Conservation (phyloP, 2,888 invertebrate species). For the Ormyrus thymus region DNA sequence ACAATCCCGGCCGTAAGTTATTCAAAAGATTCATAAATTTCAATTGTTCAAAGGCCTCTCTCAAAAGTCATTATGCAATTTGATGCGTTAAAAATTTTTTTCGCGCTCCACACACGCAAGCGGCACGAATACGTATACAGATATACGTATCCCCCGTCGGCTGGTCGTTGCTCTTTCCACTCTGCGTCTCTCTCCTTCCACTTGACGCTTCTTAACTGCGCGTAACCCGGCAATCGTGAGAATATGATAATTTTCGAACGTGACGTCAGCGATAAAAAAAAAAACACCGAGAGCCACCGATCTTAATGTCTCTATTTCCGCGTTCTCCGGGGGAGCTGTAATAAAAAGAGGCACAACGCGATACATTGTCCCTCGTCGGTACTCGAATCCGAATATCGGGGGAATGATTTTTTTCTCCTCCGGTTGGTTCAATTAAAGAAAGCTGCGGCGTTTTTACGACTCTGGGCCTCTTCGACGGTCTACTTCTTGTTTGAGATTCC, state of each 20-base stretch:
- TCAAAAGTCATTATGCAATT: slow-evolving; percentile 42
- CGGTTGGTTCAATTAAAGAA: slow-evolving; percentile 19
- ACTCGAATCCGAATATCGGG: background rate
- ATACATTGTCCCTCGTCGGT: slow-evolving; percentile 25
- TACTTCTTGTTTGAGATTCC: background rate
- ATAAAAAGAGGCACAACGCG: slow-evolving; percentile 17
- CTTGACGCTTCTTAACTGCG: slow-evolving; percentile 34
- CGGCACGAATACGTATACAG: background rate
- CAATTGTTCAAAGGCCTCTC: slow-evolving; percentile 22
- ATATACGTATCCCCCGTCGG: background rate
- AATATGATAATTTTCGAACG: slow-evolving; percentile 35
- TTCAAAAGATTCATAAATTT: slow-evolving; percentile 42
- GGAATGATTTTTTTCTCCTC: background rate
- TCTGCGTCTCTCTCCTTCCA: slow-evolving; percentile 13
- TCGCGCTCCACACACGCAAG: no score
- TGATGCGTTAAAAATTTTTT: slow-evolving; percentile 32
- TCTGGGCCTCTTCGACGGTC: slow-evolving; percentile 4
- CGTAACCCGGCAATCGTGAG: slow-evolving; percentile 46
- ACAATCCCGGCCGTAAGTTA: background rate
- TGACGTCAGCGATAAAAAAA: slow-evolving; percentile 15
- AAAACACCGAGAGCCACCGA: background rate
- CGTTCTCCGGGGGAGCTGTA: background rate
- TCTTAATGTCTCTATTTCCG: slow-evolving; percentile 39
- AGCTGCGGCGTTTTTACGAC: slow-evolving; percentile 18
- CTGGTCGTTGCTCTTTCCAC: slow-evolving; percentile 18